Conservation (phyloP, 2,797 vertebrate genomes). For the Monodelphis domestica region DNA sequence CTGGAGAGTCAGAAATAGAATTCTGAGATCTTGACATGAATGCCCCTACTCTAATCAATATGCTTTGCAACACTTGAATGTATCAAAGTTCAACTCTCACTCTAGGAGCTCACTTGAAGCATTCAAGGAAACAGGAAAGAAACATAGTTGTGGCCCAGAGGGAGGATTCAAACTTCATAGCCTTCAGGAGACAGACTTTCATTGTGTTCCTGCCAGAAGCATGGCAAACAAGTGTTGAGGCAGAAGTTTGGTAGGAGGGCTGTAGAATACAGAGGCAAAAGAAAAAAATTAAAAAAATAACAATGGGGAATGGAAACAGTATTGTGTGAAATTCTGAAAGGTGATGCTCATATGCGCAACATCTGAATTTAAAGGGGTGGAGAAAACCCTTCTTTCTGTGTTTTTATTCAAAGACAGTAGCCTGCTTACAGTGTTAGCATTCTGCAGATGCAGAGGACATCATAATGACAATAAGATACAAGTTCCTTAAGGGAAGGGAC, state of each 20-base stretch:
- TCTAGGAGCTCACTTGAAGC: neutral
- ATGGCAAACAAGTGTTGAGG: neutral
- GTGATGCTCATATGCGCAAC: neutral
- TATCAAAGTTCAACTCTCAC: neutral
- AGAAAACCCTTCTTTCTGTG: neutral
- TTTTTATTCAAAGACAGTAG: neutral
- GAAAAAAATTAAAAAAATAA: neutral
- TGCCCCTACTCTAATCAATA: neutral
- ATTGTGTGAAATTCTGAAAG: neutral
- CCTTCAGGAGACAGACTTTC: neutral
- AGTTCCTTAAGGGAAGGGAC: neutral
- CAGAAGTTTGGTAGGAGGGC: neutral
- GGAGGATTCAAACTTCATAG: neutral
- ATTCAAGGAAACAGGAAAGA: neutral
- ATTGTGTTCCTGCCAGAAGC: neutral
- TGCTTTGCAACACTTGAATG: neutral
- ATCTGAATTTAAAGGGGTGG: neutral
- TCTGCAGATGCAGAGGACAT: neutral
- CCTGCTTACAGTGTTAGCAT: neutral
- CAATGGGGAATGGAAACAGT: neutral
- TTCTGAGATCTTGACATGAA: neutral
- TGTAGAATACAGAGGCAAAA: neutral
- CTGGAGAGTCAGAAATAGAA: neutral
- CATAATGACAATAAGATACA: neutral
- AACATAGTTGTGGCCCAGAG: neutral